These are phyloP conservation scores for Tenebrosternarchus preto DNA, from an alignment of 2,113 vertebrate species.

Conservation along the genomic window DNA sequence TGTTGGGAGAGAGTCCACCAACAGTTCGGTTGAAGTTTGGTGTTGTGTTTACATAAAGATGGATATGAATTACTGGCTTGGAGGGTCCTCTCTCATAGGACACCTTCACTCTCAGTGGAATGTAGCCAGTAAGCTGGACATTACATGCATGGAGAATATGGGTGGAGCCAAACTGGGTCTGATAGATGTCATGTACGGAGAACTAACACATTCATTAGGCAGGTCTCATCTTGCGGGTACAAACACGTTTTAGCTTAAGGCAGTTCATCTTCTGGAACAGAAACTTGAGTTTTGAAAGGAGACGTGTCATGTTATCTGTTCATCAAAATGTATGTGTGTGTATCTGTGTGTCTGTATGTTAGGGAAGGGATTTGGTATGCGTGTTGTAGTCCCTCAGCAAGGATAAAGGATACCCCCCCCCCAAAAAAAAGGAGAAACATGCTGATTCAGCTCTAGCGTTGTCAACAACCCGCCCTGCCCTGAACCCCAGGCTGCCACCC, in stretches of 20 bases:
- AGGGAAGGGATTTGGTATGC: background rate
- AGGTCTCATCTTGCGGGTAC: background rate
- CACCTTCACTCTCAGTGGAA: slow-evolving; percentile 8
- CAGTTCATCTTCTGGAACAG: background rate
- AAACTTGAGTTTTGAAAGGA: background rate
- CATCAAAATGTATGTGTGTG: background rate
- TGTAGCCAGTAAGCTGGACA: background rate
- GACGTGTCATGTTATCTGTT: too few species aligned
- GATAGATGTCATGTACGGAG: background rate
- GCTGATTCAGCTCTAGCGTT: slow-evolving; percentile 15
- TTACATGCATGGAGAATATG: background rate
- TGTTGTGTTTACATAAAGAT: slow-evolving; percentile 41
- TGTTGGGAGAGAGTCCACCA: slow-evolving; percentile 17
- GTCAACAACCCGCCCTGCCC: slow-evolving; percentile 52
- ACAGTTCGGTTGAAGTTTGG: slow-evolving; percentile 8
- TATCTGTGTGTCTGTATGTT: slow-evolving; percentile 17
- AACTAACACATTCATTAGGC: slow-evolving; percentile 1
- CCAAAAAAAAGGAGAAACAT: too few species aligned
- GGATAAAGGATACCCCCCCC: too few species aligned
- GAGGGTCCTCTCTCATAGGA: slow-evolving; percentile 14
- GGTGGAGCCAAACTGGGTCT: background rate
- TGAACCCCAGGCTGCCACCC: background rate
- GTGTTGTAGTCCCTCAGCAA: background rate
- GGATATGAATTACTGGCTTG: slow-evolving; percentile 48
- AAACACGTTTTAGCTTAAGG: background rate